These are phyloP conservation scores for Lycia hirtaria DNA, from an alignment of 2,888 invertebrate species.

Conservation along the genomic window DNA sequence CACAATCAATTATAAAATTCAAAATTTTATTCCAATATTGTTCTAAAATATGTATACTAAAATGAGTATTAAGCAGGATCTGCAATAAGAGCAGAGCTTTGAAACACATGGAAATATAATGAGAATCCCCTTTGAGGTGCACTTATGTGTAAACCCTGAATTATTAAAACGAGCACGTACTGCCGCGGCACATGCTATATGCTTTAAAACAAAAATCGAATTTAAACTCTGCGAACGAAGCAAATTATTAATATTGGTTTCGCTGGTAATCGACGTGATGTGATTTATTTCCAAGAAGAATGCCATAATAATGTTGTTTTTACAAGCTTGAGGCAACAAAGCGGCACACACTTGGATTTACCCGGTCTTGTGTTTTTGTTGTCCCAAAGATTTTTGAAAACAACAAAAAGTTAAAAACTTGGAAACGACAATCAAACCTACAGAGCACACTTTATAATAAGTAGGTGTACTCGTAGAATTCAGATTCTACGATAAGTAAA, in stretches of 20 bases:
- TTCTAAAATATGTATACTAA: background rate
- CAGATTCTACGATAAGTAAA: no score
- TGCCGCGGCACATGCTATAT: background rate
- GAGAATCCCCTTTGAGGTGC: slow-evolving; percentile 7
- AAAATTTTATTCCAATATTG: no score
- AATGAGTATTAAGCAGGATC: background rate
- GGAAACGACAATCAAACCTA: no score
- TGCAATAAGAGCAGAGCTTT: background rate
- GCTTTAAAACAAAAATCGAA: background rate
- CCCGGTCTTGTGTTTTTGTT: no score
- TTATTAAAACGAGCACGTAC: background rate
- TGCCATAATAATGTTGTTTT: background rate
- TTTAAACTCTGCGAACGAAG: no score
- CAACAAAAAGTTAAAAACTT: no score
- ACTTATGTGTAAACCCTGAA: background rate
- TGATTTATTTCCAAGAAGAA: background rate
- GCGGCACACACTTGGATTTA: no score
- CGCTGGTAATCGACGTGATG: background rate
- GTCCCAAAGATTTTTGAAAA: no score
- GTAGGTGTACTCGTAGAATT: no score
- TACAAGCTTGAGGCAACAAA: background rate
- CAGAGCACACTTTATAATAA: no score
- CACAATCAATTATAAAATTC: no score
- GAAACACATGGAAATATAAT: background rate
- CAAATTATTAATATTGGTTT: background rate